Conservation (phyloP, 1,140 invertebrate genomes). For the Drosophila sturtevanti region DNA sequence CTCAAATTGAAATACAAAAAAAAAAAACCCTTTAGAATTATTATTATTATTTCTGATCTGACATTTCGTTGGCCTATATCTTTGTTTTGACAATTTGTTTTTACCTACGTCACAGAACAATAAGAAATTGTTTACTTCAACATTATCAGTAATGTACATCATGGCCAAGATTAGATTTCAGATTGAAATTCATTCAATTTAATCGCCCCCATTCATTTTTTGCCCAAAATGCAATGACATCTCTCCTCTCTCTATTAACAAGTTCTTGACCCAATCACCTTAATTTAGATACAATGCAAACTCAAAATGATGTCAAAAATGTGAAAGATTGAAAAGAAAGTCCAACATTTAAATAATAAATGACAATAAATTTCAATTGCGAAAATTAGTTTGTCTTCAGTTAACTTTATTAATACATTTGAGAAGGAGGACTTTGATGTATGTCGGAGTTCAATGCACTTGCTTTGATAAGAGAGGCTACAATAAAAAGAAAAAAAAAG, state of each 20-base stretch:
- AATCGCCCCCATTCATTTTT: background rate
- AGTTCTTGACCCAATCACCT: slow-evolving; percentile 57
- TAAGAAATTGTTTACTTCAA: slow-evolving; percentile 1
- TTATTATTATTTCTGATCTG: background rate
- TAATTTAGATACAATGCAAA: slow-evolving; percentile 16
- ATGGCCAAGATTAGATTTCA: slow-evolving; percentile 1
- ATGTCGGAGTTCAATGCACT: slow-evolving; percentile 1
- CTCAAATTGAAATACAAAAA: background rate
- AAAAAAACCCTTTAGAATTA: background rate
- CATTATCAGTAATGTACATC: background rate
- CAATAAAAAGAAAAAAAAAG: background rate
- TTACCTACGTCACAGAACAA: background rate
- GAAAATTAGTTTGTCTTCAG: background rate
- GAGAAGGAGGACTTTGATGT: background rate
- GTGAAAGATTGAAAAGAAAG: slow-evolving; percentile 32
- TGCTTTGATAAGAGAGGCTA: slow-evolving; percentile 7
- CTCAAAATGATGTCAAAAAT: slow-evolving; percentile 43
- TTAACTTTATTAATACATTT: background rate
- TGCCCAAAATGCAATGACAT: slow-evolving; percentile 5
- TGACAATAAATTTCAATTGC: slow-evolving; percentile 14
- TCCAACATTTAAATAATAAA: too few relatives aligned
- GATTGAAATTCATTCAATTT: background rate
- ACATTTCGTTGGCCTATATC: background rate
- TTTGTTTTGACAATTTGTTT: background rate
- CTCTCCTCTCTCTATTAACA: slow-evolving; percentile 21